phyloP scores from a whole-genome alignment of 53 echinoderm and acorn worm species.

The Holothuria leucospilota region DNA sequence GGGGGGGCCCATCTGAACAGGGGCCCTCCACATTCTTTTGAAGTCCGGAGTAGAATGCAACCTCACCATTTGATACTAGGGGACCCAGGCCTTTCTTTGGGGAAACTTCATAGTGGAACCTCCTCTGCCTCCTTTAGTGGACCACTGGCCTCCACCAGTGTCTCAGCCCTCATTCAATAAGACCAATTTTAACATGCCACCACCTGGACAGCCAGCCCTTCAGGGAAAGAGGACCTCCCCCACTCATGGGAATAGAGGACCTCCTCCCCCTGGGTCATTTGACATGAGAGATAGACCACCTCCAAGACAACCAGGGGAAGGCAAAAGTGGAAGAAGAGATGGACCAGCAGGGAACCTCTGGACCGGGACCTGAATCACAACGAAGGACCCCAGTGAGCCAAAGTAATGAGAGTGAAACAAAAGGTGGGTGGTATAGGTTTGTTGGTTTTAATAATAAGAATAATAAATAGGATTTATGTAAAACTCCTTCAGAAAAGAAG shows the following conservation, averaged over 20 bases:
- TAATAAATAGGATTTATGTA: no score
- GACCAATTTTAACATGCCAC: constrained; percentile 25
- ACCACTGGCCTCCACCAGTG: constrained; percentile 9
- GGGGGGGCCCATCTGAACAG: no score
- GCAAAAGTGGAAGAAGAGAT: constrained; percentile 33
- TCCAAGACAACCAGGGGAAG: not conserved
- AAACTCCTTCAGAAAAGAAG: no score
- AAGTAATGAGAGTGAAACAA: constrained; percentile 17
- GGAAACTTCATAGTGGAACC: constrained; percentile 18
- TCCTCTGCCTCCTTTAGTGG: not conserved
- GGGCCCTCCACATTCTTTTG: constrained; percentile 45
- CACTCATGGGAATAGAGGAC: constrained; percentile 15
- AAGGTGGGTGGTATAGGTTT: not conserved
- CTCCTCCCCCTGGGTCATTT: constrained; percentile 36
- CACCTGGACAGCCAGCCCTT: constrained; percentile 44
- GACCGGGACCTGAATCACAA: not conserved
- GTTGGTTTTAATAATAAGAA: no score
- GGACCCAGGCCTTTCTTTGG: constrained; percentile 17
- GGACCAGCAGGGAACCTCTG: not conserved
- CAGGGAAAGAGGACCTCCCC: constrained; percentile 38
- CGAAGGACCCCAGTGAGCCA: not conserved
- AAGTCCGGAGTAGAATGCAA: constrained; percentile 25
- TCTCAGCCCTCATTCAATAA: constrained; percentile 26
- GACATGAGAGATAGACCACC: constrained; percentile 19
- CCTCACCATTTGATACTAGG: constrained; percentile 48